phyloP scores from a whole-genome alignment of 2,888 invertebrate genomes.

The Acrocyrtus sp. region DNA sequence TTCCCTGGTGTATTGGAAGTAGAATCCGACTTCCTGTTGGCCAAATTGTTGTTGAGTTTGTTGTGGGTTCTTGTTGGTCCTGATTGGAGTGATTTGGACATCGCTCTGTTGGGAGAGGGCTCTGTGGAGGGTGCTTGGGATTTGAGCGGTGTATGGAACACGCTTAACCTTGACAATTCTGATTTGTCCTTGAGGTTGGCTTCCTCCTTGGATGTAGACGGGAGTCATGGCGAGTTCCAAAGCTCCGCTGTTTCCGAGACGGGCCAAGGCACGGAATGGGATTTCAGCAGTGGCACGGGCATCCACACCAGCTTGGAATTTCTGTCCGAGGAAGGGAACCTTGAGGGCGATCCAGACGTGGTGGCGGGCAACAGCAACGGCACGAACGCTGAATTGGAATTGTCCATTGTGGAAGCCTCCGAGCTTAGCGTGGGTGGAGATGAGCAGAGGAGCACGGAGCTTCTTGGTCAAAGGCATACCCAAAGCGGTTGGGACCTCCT shows the following conservation, averaged over 20 bases:
- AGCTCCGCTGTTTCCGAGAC: constrained; percentile 2
- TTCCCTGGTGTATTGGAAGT: constrained; percentile 23
- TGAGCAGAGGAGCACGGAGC: constrained; percentile 34
- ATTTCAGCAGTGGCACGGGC: constrained; percentile 22
- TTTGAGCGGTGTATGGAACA: constrained; percentile 34
- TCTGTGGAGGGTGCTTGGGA: constrained; percentile 28
- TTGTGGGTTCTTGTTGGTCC: constrained; percentile 16
- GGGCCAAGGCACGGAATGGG: constrained; percentile 25
- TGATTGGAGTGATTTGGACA: constrained; percentile 20
- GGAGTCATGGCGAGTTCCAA: constrained; percentile 28
- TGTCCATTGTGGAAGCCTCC: constrained; percentile 22
- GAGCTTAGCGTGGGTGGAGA: constrained; percentile 21
- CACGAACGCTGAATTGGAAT: background rate
- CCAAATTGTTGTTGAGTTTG: constrained; percentile 18
- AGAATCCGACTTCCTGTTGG: constrained; percentile 14
- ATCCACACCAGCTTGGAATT: constrained; percentile 38
- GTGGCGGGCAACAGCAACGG: constrained; percentile 17
- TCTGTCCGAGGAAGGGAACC: constrained; percentile 34
- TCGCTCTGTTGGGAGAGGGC: constrained; percentile 14
- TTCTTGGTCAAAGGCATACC: constrained; percentile 36
- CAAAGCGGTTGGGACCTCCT: constrained; percentile 29
- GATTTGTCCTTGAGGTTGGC: constrained; percentile 33
- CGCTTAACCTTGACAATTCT: constrained; percentile 26
- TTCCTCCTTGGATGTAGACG: constrained; percentile 37
- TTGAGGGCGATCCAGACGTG: constrained; percentile 16